phyloP scores from a whole-genome alignment of 2,797 vertebrate genomes.

The Enteromius radiatus region DNA sequence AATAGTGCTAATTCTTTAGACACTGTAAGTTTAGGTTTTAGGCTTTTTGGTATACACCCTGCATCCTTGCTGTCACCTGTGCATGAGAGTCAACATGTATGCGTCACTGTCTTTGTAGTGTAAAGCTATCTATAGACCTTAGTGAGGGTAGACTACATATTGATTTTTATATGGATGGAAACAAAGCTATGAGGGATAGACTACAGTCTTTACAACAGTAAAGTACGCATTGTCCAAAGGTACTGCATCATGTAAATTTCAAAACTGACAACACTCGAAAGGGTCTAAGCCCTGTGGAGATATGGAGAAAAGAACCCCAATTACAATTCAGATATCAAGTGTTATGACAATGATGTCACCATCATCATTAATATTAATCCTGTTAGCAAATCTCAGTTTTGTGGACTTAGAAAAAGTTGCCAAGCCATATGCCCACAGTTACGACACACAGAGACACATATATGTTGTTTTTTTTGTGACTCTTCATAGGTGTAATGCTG shows the following conservation, averaged over 20 bases:
- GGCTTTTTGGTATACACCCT: background rate
- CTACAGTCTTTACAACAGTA: background rate
- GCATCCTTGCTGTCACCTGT: background rate
- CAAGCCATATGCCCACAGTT: slow-evolving; percentile 39
- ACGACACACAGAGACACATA: background rate
- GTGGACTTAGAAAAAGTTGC: slow-evolving; percentile 23
- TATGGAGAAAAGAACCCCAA: background rate
- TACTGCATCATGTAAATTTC: background rate
- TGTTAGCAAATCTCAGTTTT: slow-evolving; percentile 11
- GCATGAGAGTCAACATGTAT: background rate
- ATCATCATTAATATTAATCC: slow-evolving; percentile 16
- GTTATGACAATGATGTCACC: slow-evolving; percentile 5
- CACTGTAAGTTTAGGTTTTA: background rate
- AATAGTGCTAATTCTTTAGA: background rate
- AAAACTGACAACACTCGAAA: background rate
- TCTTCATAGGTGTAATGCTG: no score
- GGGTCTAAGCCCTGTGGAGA: background rate
- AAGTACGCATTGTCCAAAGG: background rate
- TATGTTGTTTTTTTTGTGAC: no score
- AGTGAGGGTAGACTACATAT: background rate
- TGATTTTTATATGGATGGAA: background rate
- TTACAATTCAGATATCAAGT: slow-evolving; percentile 2
- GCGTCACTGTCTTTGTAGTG: background rate
- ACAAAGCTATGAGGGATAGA: background rate
- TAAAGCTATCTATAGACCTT: background rate